These are phyloP conservation scores for Trissolcus japonicus DNA, from an alignment of 2,888 invertebrate genomes.

Conservation along the genomic window DNA sequence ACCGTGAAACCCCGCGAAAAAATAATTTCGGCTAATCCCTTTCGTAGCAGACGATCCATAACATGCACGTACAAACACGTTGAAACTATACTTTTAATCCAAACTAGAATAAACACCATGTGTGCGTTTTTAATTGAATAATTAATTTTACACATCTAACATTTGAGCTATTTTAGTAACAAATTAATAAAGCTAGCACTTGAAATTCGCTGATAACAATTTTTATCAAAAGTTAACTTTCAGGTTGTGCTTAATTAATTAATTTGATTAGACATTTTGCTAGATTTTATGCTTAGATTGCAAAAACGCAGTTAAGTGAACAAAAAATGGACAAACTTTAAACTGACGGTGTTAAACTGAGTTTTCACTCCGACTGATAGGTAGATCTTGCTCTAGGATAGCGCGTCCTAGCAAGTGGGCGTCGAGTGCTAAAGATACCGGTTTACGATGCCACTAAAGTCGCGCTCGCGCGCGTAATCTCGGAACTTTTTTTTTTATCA, in stretches of 20 bases:
- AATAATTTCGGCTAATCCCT: constrained; percentile 29
- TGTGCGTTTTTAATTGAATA: too few species aligned
- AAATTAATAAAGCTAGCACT: too few species aligned
- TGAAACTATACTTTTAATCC: too few species aligned
- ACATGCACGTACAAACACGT: constrained; percentile 47
- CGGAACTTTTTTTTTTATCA: constrained; percentile 64
- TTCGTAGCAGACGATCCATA: constrained; percentile 66
- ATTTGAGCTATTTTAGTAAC: too few species aligned
- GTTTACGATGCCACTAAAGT: constrained; percentile 75
- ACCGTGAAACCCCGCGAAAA: constrained; percentile 61
- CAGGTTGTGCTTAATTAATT: too few species aligned
- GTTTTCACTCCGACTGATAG: constrained; percentile 72
- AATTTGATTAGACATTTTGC: too few species aligned
- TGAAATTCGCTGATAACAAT: too few species aligned
- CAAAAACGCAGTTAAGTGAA: constrained; percentile 6
- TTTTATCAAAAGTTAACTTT: too few species aligned
- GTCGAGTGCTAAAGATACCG: constrained; percentile 72
- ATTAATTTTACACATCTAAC: too few species aligned
- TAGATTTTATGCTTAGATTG: too few species aligned
- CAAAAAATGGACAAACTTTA: background rate
- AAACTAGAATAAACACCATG: too few species aligned
- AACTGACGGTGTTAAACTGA: constrained; percentile 59
- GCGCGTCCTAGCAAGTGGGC: constrained; percentile 63
- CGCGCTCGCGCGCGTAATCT: constrained; percentile 71
- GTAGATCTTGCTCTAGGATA: constrained; percentile 72